phyloP scores from a whole-genome alignment of 1,140 invertebrate genomes.

The Brachionus koreanus region DNA sequence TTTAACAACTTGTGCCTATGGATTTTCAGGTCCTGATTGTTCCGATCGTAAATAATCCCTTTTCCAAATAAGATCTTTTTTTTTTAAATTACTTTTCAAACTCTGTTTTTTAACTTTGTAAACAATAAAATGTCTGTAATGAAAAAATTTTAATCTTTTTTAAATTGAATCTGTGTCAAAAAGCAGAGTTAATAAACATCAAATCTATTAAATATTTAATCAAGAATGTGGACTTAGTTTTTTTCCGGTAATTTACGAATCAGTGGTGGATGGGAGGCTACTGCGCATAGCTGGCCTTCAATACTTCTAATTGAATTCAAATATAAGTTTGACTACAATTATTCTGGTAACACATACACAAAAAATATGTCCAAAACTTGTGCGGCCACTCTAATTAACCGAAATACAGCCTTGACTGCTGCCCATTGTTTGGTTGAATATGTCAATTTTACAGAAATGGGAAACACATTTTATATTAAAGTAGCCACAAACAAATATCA shows the following conservation, averaged over 20 bases:
- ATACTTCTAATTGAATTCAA: neutral
- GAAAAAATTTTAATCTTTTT: neutral
- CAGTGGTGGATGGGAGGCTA: neutral
- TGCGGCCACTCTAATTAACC: neutral
- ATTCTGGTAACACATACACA: neutral
- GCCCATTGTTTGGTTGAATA: slow-evolving; percentile 11
- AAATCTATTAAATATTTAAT: neutral
- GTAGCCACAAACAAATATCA: neutral
- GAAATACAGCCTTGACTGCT: slow-evolving; percentile 21
- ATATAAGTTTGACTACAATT: neutral
- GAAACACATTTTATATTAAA: too few species aligned
- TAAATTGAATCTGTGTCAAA: neutral
- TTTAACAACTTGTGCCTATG: neutral
- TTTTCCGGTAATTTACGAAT: neutral
- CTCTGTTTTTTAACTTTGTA: slow-evolving; percentile 8
- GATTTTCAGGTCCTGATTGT: slow-evolving; percentile 5
- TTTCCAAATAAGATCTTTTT: too few species aligned
- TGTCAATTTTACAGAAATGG: neutral
- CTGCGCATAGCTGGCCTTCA: neutral
- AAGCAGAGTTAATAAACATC: neutral
- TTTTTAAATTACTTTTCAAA: neutral
- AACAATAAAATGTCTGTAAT: neutral
- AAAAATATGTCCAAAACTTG: neutral
- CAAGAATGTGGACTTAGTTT: slow-evolving; percentile 5
- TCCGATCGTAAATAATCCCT: slow-evolving; percentile 3